Conservation (phyloP, 2,797 vertebrate species). For the Octomys mimax region DNA sequence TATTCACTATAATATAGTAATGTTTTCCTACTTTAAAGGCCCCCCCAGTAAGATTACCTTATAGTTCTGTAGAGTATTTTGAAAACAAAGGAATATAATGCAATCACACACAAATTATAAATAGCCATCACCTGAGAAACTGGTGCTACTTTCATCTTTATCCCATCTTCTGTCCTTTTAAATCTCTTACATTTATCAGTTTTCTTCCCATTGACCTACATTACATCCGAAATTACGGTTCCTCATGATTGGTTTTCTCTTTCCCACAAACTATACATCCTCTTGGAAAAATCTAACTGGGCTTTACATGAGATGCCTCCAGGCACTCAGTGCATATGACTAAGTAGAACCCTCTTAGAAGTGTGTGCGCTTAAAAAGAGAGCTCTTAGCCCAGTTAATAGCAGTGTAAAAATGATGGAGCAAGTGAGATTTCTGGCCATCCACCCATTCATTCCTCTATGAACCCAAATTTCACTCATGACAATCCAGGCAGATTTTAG, state of each 20-base stretch:
- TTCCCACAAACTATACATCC: not conserved
- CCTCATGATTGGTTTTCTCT: not conserved
- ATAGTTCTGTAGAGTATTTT: conserved; percentile 8
- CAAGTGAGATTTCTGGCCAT: not conserved
- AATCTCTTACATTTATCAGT: not conserved
- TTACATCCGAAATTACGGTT: not conserved
- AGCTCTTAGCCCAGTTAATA: not conserved
- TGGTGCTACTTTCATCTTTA: not conserved
- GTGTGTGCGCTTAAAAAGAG: not conserved
- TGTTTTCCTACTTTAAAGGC: not conserved
- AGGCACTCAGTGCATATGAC: not conserved
- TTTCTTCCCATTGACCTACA: not conserved
- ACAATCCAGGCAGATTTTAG: not conserved
- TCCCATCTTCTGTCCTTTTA: not conserved
- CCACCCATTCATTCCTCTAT: not conserved
- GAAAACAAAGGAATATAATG: conserved; percentile 31
- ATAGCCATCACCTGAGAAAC: not conserved
- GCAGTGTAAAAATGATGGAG: not conserved
- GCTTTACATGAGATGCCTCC: conserved; percentile 8
- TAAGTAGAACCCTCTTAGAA: not conserved
- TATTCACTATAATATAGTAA: conserved; percentile 5
- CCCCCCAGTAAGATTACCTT: not conserved
- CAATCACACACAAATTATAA: conserved; percentile 4
- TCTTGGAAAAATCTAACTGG: conserved; percentile 32
- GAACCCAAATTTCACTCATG: not conserved